Evolutionary conservation across 2,888 invertebrate genomes (phyloP).

Genomic region (Philereme transversata): DNA sequence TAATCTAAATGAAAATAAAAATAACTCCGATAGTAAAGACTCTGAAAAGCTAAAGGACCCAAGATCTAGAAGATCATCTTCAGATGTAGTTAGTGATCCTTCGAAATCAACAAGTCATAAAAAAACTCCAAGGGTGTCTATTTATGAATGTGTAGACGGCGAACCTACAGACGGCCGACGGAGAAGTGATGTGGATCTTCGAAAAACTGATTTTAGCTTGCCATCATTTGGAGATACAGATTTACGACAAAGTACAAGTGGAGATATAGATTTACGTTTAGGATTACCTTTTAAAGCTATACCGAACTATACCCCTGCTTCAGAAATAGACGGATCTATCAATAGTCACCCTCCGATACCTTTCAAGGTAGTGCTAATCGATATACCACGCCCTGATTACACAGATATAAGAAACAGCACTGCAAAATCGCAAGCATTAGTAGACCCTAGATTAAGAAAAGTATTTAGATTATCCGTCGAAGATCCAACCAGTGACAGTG

Average conservation of each 20-base stretch:
- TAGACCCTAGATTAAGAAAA: conserved; percentile 90
- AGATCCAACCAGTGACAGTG: conserved; percentile 85
- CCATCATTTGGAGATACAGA: conserved; percentile 87
- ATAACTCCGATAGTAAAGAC: conserved; percentile 50
- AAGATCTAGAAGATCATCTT: conserved; percentile 63
- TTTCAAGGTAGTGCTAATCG: conserved; percentile 85
- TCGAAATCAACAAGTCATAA: conserved; percentile 49
- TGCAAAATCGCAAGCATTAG: conserved; percentile 87
- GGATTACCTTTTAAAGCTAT: conserved; percentile 91
- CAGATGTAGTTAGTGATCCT: conserved; percentile 60
- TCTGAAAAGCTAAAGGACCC: conserved; percentile 70
- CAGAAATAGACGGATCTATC: conserved; percentile 93
- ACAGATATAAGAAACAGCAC: conserved; percentile 88
- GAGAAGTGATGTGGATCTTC: conserved; percentile 79
- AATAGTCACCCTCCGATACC: conserved; percentile 89
- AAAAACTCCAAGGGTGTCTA: conserved; percentile 76
- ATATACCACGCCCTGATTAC: conserved; percentile 90
- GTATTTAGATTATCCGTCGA: conserved; percentile 88
- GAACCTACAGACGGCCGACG: conserved; percentile 77
- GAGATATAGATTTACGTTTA: conserved; percentile 90
- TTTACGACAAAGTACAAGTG: conserved; percentile 80
- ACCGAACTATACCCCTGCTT: conserved; percentile 92
- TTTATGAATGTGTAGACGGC: conserved; percentile 85
- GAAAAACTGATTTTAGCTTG: conserved; percentile 79
- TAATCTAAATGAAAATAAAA: conserved; percentile 68